phyloP scores from a whole-genome alignment of 2,888 invertebrate species.

The Ophraella communa region DNA sequence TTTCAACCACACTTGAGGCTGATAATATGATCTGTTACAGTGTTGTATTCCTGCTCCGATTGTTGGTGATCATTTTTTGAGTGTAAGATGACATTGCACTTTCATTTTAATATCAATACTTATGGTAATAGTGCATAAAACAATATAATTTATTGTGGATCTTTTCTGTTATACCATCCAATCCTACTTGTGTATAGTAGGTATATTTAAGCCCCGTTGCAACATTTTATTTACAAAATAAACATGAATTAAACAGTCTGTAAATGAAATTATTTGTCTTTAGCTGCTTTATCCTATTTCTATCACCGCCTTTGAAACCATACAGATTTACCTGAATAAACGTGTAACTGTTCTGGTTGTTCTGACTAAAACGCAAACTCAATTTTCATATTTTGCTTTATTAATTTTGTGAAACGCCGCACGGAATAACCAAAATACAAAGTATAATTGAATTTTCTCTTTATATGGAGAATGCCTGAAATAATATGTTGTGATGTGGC shows the following conservation, averaged over 20 bases:
- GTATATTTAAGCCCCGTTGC: no score
- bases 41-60: no score
- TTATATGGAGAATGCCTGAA: constrained; percentile 26
- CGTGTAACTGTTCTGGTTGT: constrained; percentile 25
- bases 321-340: constrained; percentile 29
- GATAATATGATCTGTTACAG: no score
- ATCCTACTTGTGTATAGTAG: no score
- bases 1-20: no score
- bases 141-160: no score
- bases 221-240: neutral
- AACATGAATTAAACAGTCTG: neutral
- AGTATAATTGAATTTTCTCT: constrained; percentile 33
- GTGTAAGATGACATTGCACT: no score
- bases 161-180: neutral
- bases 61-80: no score
- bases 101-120: no score
- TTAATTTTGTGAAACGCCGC: constrained; percentile 33
- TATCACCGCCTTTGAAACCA: neutral
- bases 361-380: constrained; percentile 28
- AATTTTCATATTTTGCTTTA: constrained; percentile 35
- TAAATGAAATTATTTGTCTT: neutral
- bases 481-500: constrained; percentile 32
- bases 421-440: constrained; percentile 31
- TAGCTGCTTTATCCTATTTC: neutral
- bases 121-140: no score